These are phyloP conservation scores for Alces alces DNA, from an alignment of 2,113 vertebrate species.

Conservation along the genomic window DNA sequence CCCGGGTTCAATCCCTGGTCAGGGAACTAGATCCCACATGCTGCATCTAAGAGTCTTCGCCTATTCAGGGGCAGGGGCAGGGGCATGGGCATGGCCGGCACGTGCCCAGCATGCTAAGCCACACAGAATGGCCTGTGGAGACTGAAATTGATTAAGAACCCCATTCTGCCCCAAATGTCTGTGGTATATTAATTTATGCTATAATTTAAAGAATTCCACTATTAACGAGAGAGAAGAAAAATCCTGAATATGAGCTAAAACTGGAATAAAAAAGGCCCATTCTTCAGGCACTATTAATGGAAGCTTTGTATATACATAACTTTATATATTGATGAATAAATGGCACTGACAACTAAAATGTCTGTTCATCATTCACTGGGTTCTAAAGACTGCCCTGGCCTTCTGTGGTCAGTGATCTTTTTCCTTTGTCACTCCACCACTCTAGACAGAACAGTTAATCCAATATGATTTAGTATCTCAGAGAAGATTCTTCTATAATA, in stretches of 20 bases:
- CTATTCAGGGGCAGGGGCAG: neutral
- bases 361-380: conserved; percentile 60
- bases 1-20: neutral
- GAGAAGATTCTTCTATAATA: conserved; percentile 73
- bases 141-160: neutral
- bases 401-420: conserved; percentile 62
- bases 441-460: conserved; percentile 75
- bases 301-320: conserved; percentile 74
- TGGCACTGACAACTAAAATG: conserved; percentile 65
- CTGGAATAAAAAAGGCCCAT: conserved; percentile 69
- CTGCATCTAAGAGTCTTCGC: neutral
- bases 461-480: conserved; percentile 61
- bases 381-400: conserved; percentile 29
- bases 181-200: conserved; percentile 74
- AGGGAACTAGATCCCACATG: neutral
- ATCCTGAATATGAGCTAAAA: conserved; percentile 71
- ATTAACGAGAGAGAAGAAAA: conserved; percentile 72
- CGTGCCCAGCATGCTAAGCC: neutral
- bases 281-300: conserved; percentile 74
- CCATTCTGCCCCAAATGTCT: conserved; percentile 46
- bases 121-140: neutral
- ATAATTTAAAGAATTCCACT: conserved; percentile 74
- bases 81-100: neutral
- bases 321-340: conserved; percentile 71
- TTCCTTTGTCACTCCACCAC: conserved; percentile 37